phyloP scores from a whole-genome alignment of 2,888 invertebrate genomes.

The Anagyrus pseudococci region DNA sequence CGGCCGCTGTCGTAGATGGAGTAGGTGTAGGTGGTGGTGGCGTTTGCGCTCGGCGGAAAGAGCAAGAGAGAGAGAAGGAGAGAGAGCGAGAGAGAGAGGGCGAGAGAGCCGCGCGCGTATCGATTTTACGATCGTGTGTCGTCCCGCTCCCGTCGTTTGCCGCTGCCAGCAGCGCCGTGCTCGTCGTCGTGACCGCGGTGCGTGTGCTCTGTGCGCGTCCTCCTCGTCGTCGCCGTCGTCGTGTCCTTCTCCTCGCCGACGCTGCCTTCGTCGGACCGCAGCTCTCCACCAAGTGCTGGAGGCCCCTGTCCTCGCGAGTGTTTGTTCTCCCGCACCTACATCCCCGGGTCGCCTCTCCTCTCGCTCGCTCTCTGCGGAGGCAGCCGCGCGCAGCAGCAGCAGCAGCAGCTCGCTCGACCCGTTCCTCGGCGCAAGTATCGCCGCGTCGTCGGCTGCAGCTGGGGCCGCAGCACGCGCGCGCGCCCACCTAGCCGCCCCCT shows the following conservation, averaged over 20 bases:
- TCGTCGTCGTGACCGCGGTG: slow-evolving; percentile 62
- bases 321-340: neutral
- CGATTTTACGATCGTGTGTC: slow-evolving; percentile 85
- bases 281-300: neutral
- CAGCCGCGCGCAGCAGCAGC: neutral
- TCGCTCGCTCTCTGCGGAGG: neutral
- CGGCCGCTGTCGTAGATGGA: too few species aligned
- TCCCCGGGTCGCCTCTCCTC: neutral
- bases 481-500: too few species aligned
- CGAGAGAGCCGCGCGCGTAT: slow-evolving; percentile 78
- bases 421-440: neutral
- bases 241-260: neutral
- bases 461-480: too few species aligned
- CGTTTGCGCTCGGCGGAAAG: too few species aligned
- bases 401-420: too few species aligned
- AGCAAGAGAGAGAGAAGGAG: too few species aligned
- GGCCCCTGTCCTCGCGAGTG: neutral
- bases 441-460: neutral
- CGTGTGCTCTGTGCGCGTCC: slow-evolving; percentile 65
- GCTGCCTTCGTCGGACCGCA: neutral
- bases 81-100: too few species aligned
- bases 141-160: too few species aligned
- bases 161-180: too few species aligned
- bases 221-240: slow-evolving; percentile 11
- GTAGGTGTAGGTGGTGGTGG: too few species aligned